These are phyloP conservation scores for Rhyzopertha dominica DNA, from an alignment of 1,140 invertebrate species.

Conservation along the genomic window DNA sequence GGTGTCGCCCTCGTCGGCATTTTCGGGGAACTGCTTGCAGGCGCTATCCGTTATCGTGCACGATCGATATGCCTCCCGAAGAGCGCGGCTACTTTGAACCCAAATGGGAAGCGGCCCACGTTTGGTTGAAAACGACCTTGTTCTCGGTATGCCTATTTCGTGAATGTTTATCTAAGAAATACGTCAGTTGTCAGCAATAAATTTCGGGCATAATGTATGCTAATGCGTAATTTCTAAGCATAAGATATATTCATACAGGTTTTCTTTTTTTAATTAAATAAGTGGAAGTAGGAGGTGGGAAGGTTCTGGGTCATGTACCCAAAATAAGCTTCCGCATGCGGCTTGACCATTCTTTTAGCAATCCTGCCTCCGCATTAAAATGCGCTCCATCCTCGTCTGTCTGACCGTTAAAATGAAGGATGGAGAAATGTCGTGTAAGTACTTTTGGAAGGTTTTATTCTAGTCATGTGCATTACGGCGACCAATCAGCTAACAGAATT, in stretches of 20 bases:
- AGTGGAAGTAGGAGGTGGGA: no score
- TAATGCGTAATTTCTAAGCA: no score
- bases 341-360: neutral
- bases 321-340: conserved; percentile 7
- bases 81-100: no score
- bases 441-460: conserved; percentile 3
- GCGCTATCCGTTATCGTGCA: neutral
- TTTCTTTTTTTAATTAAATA: no score
- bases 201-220: no score
- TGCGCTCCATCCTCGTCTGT: neutral
- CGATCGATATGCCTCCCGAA: neutral
- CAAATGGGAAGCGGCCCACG: no score
- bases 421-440: neutral
- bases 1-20: conserved; percentile 1
- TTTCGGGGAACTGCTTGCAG: conserved; percentile 5
- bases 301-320: no score
- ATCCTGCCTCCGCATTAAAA: neutral
- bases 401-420: neutral
- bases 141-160: no score
- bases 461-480: conserved; percentile 14
- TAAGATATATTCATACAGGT: no score
- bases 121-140: no score
- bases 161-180: no score
- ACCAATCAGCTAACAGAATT: conserved; percentile 16
- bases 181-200: no score